Percentiles rank a stretch among this genome's conserved stretches.
Conservation (phyloP, 2,797 vertebrate genomes). For the Hipposideros larvatus region DNA sequence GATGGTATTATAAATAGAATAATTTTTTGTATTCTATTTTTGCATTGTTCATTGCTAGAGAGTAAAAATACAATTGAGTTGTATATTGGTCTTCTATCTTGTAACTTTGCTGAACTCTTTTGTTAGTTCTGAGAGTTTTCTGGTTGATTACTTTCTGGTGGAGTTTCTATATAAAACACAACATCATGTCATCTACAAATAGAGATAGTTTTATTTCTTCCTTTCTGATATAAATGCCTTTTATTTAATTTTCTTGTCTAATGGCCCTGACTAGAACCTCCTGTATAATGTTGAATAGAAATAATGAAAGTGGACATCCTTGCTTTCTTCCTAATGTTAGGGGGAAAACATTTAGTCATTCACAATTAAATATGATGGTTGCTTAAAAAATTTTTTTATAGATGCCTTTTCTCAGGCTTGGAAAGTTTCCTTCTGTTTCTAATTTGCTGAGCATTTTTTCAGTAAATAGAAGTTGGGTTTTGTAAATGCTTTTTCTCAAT, state of each 20-base stretch:
- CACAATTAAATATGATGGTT: neutral
- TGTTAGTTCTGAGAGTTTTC: neutral
- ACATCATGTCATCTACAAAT: neutral
- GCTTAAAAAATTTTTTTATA: neutral
- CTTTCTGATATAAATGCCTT: neutral
- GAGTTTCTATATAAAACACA: neutral
- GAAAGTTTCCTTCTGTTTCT: neutral
- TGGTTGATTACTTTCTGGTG: neutral
- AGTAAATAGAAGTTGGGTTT: neutral
- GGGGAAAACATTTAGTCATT: neutral
- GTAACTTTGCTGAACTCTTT: neutral
- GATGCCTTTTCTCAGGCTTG: neutral
- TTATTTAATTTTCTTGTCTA: neutral
- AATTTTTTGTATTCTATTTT: neutral
- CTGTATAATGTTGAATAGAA: neutral
- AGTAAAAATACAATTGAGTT: neutral
- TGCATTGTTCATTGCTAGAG: neutral
- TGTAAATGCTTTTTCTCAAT: neutral
- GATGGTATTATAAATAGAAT: neutral
- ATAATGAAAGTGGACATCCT: neutral
- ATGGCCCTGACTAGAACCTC: neutral
- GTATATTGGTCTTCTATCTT: neutral
- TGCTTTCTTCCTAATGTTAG: neutral
- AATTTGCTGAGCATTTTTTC: neutral
- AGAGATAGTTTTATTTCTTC: conserved; percentile 13